These are phyloP conservation scores for Drosophila ezoana DNA, from an alignment of 2,888 invertebrate species.

Conservation along the genomic window DNA sequence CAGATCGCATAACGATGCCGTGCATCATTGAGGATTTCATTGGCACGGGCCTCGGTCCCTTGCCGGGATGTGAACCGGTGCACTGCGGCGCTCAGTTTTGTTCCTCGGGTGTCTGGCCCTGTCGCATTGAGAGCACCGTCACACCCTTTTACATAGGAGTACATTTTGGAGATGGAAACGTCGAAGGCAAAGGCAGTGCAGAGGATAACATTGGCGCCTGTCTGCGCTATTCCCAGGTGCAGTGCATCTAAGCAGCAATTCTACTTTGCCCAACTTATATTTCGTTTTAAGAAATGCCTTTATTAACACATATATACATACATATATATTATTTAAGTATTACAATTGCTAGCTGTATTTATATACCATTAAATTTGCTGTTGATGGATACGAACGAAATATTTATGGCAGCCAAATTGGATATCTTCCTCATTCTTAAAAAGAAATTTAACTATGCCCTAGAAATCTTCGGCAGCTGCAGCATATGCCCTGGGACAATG, in stretches of 20 bases:
- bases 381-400: neutral
- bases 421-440: too few species aligned
- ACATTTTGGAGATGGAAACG: conserved; percentile 90
- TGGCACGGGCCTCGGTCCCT: conserved; percentile 86
- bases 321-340: neutral
- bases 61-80: conserved; percentile 89
- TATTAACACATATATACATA: neutral
- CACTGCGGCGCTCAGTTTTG: conserved; percentile 92
- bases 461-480: conserved; percentile 78
- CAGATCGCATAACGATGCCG: conserved; percentile 91
- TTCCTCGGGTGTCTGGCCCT: conserved; percentile 84
- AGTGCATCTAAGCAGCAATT: conserved; percentile 86
- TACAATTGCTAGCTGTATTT: neutral
- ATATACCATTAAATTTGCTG: conserved; percentile 3
- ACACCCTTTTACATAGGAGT: conserved; percentile 92
- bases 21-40: conserved; percentile 94
- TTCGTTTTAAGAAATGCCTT: conserved; percentile 47
- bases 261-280: neutral
- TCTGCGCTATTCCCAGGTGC: conserved; percentile 89
- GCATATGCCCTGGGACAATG: conserved; percentile 82
- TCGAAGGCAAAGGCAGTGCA: conserved; percentile 88
- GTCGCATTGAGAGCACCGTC: conserved; percentile 90
- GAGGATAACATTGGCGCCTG: conserved; percentile 94
- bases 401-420: too few species aligned
- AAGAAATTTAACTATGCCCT: conserved; percentile 3